Evolutionary conservation across 2,113 vertebrate genomes (phyloP).

Genomic region (Hepsetus odoe): DNA sequence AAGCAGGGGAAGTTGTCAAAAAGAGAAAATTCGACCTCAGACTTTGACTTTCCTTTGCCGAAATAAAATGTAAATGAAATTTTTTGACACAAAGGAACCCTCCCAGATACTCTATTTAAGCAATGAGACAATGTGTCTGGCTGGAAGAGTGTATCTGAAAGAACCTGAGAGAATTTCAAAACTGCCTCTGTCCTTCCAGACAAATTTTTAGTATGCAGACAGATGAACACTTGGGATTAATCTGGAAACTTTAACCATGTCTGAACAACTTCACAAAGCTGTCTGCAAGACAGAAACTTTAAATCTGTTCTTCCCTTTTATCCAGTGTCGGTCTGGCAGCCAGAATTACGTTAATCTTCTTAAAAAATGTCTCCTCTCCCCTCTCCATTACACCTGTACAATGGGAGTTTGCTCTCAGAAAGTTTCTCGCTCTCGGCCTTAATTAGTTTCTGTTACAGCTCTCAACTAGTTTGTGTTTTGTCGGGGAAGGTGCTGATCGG

Average conservation of each 20-base stretch:
- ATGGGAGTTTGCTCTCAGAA: neutral
- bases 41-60: slow-evolving; percentile 33
- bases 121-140: slow-evolving; percentile 45
- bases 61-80: slow-evolving; percentile 41
- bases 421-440: slow-evolving; percentile 14
- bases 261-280: slow-evolving; percentile 61
- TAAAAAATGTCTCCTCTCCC: slow-evolving; percentile 32
- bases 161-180: slow-evolving; percentile 41
- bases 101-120: slow-evolving; percentile 22
- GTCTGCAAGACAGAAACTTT: slow-evolving; percentile 57
- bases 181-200: slow-evolving; percentile 36
- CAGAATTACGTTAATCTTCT: slow-evolving; percentile 53
- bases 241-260: slow-evolving; percentile 55
- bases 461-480: slow-evolving; percentile 14
- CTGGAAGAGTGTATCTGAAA: slow-evolving; percentile 23
- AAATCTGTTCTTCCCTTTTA: slow-evolving; percentile 46
- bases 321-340: slow-evolving; percentile 41
- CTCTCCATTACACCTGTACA: slow-evolving; percentile 49
- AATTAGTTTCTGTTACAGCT: slow-evolving; percentile 30
- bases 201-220: slow-evolving; percentile 57
- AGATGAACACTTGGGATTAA: slow-evolving; percentile 56
- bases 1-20: neutral
- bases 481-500: neutral
- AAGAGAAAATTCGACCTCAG: neutral
- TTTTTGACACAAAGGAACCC: neutral